A percentile compares a stretch with the other conserved stretches of the same genome.
phyloP scores from a whole-genome alignment of 2,888 invertebrate genomes.

The Mechanitis messenoides region DNA sequence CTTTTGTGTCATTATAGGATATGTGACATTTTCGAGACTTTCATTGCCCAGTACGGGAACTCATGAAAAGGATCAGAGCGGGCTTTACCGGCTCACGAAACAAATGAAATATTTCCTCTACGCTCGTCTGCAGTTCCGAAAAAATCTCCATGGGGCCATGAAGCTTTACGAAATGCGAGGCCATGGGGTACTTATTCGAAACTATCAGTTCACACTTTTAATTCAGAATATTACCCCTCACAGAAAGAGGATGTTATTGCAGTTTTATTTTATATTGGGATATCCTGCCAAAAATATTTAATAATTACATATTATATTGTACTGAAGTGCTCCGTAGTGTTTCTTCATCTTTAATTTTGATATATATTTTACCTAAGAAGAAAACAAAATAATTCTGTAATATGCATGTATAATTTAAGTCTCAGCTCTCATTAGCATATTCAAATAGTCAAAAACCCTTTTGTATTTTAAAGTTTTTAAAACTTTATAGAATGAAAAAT shows the following conservation, averaged over 20 bases:
- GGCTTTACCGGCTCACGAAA: constrained; percentile 51
- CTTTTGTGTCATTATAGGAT: constrained; percentile 36
- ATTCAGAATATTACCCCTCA: too few species aligned
- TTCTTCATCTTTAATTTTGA: too few species aligned
- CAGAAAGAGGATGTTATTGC: too few species aligned
- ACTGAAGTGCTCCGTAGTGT: too few species aligned
- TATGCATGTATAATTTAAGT: too few species aligned
- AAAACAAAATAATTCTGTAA: neutral
- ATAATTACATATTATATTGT: too few species aligned
- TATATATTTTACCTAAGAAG: neutral
- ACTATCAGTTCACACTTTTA: constrained; percentile 29
- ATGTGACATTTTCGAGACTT: constrained; percentile 44
- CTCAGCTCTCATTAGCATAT: too few species aligned
- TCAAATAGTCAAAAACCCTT: too few species aligned
- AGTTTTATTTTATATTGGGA: too few species aligned
- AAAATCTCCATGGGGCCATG: constrained; percentile 43
- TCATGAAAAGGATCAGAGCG: constrained; percentile 60
- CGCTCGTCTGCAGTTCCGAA: constrained; percentile 41
- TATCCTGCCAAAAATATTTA: too few species aligned
- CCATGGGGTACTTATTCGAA: constrained; percentile 44
- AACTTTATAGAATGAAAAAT: too few species aligned
- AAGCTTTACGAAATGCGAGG: constrained; percentile 47
- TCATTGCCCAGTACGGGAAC: constrained; percentile 50
- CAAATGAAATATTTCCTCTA: constrained; percentile 62
- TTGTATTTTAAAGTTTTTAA: too few species aligned